A percentile compares a stretch with the other conserved stretches of the same genome.
These are phyloP conservation scores for Alcedo atthis DNA, from an alignment of 2,797 vertebrate genomes.

Conservation along the genomic window DNA sequence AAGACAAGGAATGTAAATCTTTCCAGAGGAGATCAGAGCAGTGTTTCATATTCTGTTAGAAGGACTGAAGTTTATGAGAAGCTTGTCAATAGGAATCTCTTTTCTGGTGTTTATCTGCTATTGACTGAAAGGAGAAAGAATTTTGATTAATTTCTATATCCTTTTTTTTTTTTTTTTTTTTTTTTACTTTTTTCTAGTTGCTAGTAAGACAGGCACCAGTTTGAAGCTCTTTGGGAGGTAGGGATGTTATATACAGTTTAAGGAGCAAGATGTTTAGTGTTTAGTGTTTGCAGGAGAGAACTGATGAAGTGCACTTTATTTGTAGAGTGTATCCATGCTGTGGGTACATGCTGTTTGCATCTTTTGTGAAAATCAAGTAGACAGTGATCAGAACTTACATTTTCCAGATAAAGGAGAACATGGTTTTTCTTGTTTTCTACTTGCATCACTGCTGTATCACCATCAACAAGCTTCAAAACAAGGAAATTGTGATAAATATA, in stretches of 20 bases:
- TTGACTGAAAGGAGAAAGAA: neutral
- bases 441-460: slow-evolving; percentile 54
- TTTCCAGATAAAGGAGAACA: slow-evolving; percentile 55
- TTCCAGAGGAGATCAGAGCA: neutral
- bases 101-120: neutral
- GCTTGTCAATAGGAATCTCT: neutral
- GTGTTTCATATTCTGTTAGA: neutral
- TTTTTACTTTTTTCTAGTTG: neutral
- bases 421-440: slow-evolving; percentile 67
- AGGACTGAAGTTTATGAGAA: neutral
- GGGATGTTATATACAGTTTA: neutral
- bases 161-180: neutral
- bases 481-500: neutral
- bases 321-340: neutral
- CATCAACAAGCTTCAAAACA: slow-evolving; percentile 53
- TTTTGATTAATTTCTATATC: neutral
- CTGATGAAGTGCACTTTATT: neutral
- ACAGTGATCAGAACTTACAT: slow-evolving; percentile 46
- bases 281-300: neutral
- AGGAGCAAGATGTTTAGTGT: neutral
- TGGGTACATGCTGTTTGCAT: neutral
- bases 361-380: neutral
- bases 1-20: neutral
- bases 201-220: neutral
- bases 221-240: neutral